Percentiles rank a stretch among this genome's conserved stretches.
phyloP scores from a whole-genome alignment of 2,113 vertebrate species.

The Emydocephalus ijimae region DNA sequence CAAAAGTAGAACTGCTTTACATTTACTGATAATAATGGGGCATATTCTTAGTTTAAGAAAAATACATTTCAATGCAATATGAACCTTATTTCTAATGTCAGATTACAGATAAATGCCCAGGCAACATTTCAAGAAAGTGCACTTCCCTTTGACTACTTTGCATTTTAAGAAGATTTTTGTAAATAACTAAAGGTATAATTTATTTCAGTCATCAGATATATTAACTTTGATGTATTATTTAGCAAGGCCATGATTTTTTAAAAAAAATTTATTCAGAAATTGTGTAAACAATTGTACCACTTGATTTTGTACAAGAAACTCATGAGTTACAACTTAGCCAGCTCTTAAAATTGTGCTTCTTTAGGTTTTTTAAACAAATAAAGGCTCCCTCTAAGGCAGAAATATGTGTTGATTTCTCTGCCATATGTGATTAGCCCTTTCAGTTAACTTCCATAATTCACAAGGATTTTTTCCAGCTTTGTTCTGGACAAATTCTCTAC shows the following conservation, averaged over 20 bases:
- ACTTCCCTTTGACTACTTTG: constrained; percentile 57
- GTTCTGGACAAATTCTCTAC: constrained; percentile 27
- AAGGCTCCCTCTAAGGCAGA: constrained; percentile 71
- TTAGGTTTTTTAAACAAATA: constrained; percentile 67
- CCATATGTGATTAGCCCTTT: constrained; percentile 44
- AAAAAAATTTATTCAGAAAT: constrained; percentile 75
- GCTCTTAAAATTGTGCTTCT: constrained; percentile 63
- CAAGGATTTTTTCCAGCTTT: not conserved
- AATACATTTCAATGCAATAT: not conserved
- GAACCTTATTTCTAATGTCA: not conserved
- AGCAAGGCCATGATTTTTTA: constrained; percentile 61
- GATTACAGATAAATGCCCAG: not conserved
- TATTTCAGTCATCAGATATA: constrained; percentile 72
- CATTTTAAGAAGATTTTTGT: constrained; percentile 69
- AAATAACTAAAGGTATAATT: constrained; percentile 76
- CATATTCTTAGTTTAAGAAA: not conserved
- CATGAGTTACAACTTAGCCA: constrained; percentile 43
- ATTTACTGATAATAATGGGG: not conserved
- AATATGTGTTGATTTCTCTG: constrained; percentile 49
- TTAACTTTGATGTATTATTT: constrained; percentile 68
- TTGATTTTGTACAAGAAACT: constrained; percentile 73
- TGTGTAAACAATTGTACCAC: constrained; percentile 80
- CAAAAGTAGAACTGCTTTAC: not conserved
- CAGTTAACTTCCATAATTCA: constrained; percentile 38
- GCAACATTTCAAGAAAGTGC: constrained; percentile 32